Base-by-base conservation (phyloP, 2,888 invertebrate genomes). In the Byasa hedistus region DNA sequence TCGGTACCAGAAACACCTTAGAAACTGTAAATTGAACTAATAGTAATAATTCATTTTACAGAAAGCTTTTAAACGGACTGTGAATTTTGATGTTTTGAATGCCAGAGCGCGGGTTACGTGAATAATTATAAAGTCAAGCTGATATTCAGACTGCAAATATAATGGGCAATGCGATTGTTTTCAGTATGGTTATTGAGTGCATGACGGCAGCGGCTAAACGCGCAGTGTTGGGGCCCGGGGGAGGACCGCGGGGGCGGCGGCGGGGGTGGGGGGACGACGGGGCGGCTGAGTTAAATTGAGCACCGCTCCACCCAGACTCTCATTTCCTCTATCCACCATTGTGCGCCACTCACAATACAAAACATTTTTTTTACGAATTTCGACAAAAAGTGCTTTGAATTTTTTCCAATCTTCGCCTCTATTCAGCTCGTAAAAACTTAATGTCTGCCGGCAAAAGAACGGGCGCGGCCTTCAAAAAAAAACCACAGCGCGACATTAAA, bases 271-370 rank as follows among this genome's bases (percentile, higher is more conserved):
- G 59, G 69, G 72, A 69, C 70, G 68, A 71, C 71, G 70, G 70
- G 66, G 72, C 66, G 72, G 72, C 76, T 75, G 78, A 73, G 78
- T 76, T 84, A 85, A 86, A 89, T 87, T 91, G 89, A 91, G 90
- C 89, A 89, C 89, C 89, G 90, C 87, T 81, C 84, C 84, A 81
- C 86, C 89, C 89, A 90, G 90, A 90, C 90, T 89, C 89, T 89
- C 89, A 89, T 91, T 91, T 91, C 90, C 90, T 90, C 84, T 83
- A 84, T 82, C 85, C 80, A 79, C 87, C 82, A 91, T 91, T 91
- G 91, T 91, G 81, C 83, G 81, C 85, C 83, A 84, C 84, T 87
- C 88, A 90, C 90, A 91, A 91, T 90, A 89, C 90, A 89, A 89
- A 91, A 90, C 88, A 90, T 88, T 89, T 89, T 87, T 89, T 79